Conservation (phyloP, 1,140 invertebrate genomes). For the Drosophila suzukii region DNA sequence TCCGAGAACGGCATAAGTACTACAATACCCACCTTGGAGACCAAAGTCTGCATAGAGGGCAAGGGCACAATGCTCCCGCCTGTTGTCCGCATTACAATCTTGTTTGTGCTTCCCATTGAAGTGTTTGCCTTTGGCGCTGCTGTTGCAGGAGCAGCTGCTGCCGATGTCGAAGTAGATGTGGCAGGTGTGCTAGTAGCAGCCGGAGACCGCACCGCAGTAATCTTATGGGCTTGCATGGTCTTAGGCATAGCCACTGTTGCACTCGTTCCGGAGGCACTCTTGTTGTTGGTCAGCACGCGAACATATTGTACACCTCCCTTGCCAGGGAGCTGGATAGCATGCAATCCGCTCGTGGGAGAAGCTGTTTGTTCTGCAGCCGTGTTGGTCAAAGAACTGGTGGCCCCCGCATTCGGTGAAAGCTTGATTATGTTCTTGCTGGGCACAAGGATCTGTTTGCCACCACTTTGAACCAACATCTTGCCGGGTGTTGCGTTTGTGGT, state of each 20-base stretch:
- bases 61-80: conserved; percentile 62
- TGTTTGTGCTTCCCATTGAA: conserved; percentile 57
- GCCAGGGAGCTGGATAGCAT: conserved; percentile 68
- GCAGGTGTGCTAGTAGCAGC: conserved; percentile 2
- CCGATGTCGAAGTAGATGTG: conserved; percentile 4
- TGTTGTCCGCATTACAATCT: conserved; percentile 67
- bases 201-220: conserved; percentile 41
- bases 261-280: conserved; percentile 1
- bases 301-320: conserved; percentile 79
- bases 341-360: conserved; percentile 39
- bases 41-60: conserved; percentile 61
- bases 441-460: conserved; percentile 73
- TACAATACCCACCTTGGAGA: conserved; percentile 49
- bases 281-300: conserved; percentile 60
- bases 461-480: conserved; percentile 67
- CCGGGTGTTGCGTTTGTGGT: conserved; percentile 18
- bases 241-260: not conserved
- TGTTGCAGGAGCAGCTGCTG: not conserved
- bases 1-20: too few species aligned
- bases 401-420: conserved; percentile 61
- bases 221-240: conserved; percentile 35
- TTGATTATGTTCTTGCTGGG: conserved; percentile 73
- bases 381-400: conserved; percentile 18
- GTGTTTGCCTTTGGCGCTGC: conserved; percentile 10
- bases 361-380: not conserved